Conservation (phyloP, 1,140 invertebrate genomes). For the Cataglyphis hispanica region DNA sequence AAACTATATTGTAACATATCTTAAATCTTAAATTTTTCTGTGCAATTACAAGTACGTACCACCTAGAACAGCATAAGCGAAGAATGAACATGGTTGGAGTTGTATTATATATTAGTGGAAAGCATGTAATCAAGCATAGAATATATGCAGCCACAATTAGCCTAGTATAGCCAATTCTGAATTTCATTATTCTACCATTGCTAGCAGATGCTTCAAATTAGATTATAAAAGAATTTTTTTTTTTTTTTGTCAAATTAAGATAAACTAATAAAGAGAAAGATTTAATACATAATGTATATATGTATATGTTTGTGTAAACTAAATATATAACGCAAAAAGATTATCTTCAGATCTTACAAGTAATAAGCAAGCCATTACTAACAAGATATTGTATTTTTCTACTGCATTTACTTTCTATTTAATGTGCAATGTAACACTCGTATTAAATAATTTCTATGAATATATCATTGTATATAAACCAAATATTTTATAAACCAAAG, state of each 20-base stretch:
- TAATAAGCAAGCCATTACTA: constrained; percentile 41
- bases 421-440: constrained; percentile 9
- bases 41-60: constrained; percentile 81
- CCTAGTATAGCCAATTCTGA: constrained; percentile 75
- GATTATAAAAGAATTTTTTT: background rate
- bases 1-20: constrained; percentile 45
- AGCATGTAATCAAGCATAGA: constrained; percentile 85
- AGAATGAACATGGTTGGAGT: constrained; percentile 83
- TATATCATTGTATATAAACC: background rate
- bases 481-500: constrained; percentile 13
- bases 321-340: background rate
- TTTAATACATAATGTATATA: no score
- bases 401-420: constrained; percentile 29
- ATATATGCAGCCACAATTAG: constrained; percentile 84
- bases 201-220: constrained; percentile 52
- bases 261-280: background rate
- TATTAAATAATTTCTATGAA: constrained; percentile 23
- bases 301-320: background rate
- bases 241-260: background rate
- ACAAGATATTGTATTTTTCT: constrained; percentile 37
- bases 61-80: constrained; percentile 82
- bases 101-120: constrained; percentile 83
- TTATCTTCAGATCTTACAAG: background rate
- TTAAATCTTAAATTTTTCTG: constrained; percentile 69
- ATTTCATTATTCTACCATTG: constrained; percentile 68